Conservation (phyloP, 2,113 vertebrate genomes). For the Merops nubicus region DNA sequence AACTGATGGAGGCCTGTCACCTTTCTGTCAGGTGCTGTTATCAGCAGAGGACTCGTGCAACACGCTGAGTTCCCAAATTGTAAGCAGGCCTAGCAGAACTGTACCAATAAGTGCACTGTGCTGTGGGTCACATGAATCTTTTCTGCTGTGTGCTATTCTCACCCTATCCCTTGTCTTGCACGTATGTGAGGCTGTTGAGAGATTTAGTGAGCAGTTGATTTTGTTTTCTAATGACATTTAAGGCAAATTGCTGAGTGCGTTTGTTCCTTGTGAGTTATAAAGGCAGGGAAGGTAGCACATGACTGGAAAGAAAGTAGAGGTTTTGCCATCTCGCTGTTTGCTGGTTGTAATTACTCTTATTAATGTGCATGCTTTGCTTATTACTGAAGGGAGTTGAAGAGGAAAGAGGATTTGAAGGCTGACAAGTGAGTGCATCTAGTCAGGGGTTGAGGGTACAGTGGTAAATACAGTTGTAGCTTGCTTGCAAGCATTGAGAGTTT, state of each 20-base stretch:
- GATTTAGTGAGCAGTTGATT: not conserved
- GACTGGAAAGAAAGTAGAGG: not conserved
- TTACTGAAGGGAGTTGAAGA: not conserved
- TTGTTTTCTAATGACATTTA: not conserved
- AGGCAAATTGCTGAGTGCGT: not conserved
- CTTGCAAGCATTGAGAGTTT: not conserved
- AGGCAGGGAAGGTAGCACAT: not conserved
- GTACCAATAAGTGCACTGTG: not conserved
- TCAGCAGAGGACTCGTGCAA: not conserved
- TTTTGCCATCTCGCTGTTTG: not conserved
- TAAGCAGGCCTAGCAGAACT: not conserved
- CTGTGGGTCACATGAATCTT: not conserved
- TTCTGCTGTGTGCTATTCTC: not conserved
- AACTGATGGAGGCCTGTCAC: not conserved
- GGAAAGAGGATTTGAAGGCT: not conserved
- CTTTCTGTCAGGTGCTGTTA: not conserved
- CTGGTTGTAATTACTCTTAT: not conserved
- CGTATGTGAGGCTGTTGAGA: not conserved
- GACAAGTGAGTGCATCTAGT: fast-evolving
- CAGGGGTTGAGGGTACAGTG: not conserved
- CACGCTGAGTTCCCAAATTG: fast-evolving
- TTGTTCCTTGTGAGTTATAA: not conserved
- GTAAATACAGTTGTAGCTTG: not conserved
- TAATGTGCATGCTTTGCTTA: not conserved
- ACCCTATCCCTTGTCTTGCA: fast-evolving